Conservation (phyloP, 1,140 invertebrate genomes). For the Anagrus nilaparvatae region DNA sequence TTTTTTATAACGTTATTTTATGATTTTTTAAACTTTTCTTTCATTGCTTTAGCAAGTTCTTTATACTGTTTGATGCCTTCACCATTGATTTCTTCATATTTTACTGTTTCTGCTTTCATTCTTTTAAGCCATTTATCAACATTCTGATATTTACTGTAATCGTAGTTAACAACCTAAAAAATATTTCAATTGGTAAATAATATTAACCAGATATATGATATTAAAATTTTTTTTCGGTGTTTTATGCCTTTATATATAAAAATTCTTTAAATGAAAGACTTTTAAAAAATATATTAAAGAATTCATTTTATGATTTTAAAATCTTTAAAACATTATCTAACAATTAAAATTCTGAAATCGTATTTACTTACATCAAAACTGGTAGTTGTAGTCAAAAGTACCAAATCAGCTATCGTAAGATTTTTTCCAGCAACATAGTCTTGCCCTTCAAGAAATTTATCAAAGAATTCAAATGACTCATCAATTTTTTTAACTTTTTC, state of each 20-base stretch:
- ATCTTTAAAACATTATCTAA: too few species aligned
- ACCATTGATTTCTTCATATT: conserved; percentile 62
- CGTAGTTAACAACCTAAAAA: conserved; percentile 54
- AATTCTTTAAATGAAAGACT: too few species aligned
- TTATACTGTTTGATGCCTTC: conserved; percentile 35
- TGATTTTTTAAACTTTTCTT: too few species aligned
- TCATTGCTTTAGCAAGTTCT: conserved; percentile 22
- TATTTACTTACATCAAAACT: conserved; percentile 37
- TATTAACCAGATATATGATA: too few species aligned
- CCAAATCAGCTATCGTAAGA: conserved; percentile 44
- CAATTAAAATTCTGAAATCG: too few species aligned
- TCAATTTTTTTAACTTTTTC: conserved; percentile 44
- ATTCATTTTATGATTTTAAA: too few species aligned
- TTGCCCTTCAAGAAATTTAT: conserved; percentile 31
- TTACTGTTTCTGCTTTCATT: conserved; percentile 56
- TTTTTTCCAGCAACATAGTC: conserved; percentile 32
- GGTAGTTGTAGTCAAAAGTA: conserved; percentile 24
- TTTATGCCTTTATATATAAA: too few species aligned
- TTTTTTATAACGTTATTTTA: too few species aligned
- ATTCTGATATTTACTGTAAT: conserved; percentile 57
- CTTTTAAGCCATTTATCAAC: conserved; percentile 58
- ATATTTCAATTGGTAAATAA: too few species aligned
- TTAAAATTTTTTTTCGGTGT: too few species aligned
- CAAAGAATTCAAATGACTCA: conserved; percentile 24
- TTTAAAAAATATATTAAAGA: too few species aligned